Evolutionary conservation across 1,140 invertebrate species (phyloP), one percentile per base, ranked within the genome.

Genomic region (Drosophila takahashii): DNA sequence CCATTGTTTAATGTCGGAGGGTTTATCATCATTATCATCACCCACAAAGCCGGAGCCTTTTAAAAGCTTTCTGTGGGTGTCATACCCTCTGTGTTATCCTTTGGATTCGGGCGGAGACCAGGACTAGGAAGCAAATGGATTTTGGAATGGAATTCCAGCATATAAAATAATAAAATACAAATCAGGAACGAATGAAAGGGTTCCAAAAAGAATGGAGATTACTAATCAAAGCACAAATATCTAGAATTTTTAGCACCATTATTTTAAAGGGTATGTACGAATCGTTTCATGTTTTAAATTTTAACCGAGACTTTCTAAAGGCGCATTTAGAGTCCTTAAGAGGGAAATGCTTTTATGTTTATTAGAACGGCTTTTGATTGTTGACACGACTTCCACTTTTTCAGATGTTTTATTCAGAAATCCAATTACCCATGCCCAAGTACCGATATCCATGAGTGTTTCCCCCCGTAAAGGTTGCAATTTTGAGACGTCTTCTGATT

Each of bases 351-450:
- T 86, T 86, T 86, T 81, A 86, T 78, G 81, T 87, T 81, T 86
- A 86, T 86, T 86, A 71, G 66, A 86, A 75, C 58, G 75, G 66
- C 78, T 87, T 86, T 81, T 87, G 81, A 86, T 81, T 87, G 81
- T 79, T 74, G 79, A 87, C 83, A 81, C 65, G 71, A 52, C 64
- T 60, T 58, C 34, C 60, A 66, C 60, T 67, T 81, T 67, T 50
- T 32, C 50, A 78, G 60, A 79, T 66, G 47, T 54, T 74, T 66
- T 57, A 76, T 50, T 44, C 22, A 22, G 11, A 77, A 75, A 78
- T 58, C 44, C 61, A 69, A 74, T 79, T 79, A 74, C 36, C 32
- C 36, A 18, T 9, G 48, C 22, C 36, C 18, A 59, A 16, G 9
- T 18, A 11, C 15, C 5, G 2, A 8, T 9, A n/a, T 18, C 4